Evolutionary conservation across 2,888 invertebrate species (phyloP), one percentile per base, ranked within the genome.

Genomic region (Acrocera orbiculus): DNA sequence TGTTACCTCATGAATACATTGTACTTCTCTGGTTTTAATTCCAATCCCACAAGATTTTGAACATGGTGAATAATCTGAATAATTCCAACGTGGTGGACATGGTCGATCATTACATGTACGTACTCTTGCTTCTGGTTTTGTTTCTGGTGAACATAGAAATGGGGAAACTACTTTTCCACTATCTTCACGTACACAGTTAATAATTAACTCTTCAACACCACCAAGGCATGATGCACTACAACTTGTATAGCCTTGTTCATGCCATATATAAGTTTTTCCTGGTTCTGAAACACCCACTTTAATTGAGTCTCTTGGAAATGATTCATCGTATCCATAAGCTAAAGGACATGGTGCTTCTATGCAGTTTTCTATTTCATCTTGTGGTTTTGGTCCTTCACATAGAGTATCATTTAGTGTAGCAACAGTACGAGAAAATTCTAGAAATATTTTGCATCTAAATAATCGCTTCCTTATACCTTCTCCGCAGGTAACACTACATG

Each of bases 151-250:
- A 48, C 93, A 93, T 53, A 87, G 69, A 51, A 81, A 80, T 0
- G 86, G 86, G 5, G 81, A 83, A 0, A 89, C 86, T 4, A 85
- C 79, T 48, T 82, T 78, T 8, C 80, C 77, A 38, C 81, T 86
- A 50, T 82, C 82, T 46, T 86, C 86, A 39, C 87, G 65, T 1
- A 89, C 76, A 51, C 90, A 90, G 51, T 81, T 80, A 34, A 89
- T 82, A 43, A 89, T 81, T 23, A 86, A 66, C 55, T 89, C 87
- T 67, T 89, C 70, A 3, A 74, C 75, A 50, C 83, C 82, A 44
- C 92, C 92, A 3, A 93, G 68, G 52, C 95, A 96, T 7, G 87
- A 85, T 1, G 87, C 87, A 49, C 87, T 92, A 64, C 96, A 96
- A 40, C 85, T 81, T 0, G 86, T 86, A 49, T 83, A 90, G 1